These are phyloP conservation scores for Helobdella robusta DNA, from an alignment of 2,888 invertebrate genomes.

Conservation along the genomic window DNA sequence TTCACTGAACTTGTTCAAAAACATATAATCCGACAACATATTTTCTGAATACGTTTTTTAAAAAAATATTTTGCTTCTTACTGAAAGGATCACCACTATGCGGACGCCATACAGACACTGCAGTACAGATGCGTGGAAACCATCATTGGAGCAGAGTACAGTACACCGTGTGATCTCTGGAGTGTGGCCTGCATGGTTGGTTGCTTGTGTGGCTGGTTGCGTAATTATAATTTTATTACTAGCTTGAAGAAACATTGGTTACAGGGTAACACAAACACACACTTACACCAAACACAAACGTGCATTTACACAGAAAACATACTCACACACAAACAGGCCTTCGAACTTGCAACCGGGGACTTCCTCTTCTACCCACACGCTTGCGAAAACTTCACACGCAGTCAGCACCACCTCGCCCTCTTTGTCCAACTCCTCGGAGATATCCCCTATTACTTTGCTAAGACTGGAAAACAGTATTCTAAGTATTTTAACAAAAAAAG, in stretches of 20 bases:
- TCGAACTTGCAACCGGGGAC: conserved; percentile 21
- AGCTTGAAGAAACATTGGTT: not conserved
- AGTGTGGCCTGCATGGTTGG: conserved; percentile 27
- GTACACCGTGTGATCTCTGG: conserved; percentile 27
- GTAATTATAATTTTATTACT: not conserved
- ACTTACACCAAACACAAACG: not conserved
- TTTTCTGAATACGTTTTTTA: not conserved
- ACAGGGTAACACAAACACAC: not conserved
- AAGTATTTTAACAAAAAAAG: conserved; percentile 24
- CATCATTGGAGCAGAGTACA: conserved; percentile 20
- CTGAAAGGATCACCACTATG: conserved; percentile 23
- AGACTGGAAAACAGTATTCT: conserved; percentile 14
- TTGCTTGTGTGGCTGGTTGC: not conserved
- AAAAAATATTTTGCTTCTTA: not conserved
- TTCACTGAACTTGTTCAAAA: too few species aligned
- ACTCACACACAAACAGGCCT: conserved; percentile 6
- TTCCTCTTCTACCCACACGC: conserved; percentile 21
- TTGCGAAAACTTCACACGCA: conserved; percentile 12
- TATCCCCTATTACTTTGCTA: conserved; percentile 7
- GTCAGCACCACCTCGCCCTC: conserved; percentile 19
- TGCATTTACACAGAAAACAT: not conserved
- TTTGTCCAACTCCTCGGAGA: conserved; percentile 18
- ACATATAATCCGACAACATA: not conserved
- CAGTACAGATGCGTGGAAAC: conserved; percentile 27
- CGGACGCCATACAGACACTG: conserved; percentile 28